Evolutionary conservation across 2,797 vertebrate genomes (phyloP).

Genomic region (Cynodonichthys magdalenae): DNA sequence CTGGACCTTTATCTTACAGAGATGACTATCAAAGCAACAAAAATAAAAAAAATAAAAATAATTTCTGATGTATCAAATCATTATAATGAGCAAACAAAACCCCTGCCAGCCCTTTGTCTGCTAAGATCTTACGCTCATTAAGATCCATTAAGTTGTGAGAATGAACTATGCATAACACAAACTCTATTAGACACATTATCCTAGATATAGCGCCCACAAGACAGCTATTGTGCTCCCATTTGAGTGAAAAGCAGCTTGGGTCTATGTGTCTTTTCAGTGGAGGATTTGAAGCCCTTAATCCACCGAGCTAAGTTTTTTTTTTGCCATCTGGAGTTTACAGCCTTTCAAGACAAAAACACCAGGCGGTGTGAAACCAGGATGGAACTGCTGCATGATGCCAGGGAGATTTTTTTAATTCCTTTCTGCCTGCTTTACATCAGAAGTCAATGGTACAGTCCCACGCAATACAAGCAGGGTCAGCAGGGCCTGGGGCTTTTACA

Average conservation of each 20-base stretch:
- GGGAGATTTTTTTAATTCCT: slow-evolving; percentile 40
- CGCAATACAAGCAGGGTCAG: slow-evolving; percentile 40
- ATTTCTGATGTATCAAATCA: slow-evolving; percentile 60
- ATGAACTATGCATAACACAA: slow-evolving; percentile 77
- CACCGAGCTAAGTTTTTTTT: slow-evolving; percentile 78
- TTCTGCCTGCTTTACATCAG: slow-evolving; percentile 57
- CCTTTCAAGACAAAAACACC: slow-evolving; percentile 82
- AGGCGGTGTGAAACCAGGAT: slow-evolving; percentile 76
- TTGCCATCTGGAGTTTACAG: slow-evolving; percentile 85
- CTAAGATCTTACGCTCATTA: slow-evolving; percentile 71
- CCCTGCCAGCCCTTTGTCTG: slow-evolving; percentile 54
- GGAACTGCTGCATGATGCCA: slow-evolving; percentile 63
- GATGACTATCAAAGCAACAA: slow-evolving; percentile 18
- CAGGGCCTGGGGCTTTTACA: slow-evolving; percentile 13
- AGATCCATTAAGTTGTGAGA: slow-evolving; percentile 63
- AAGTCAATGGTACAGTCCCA: slow-evolving; percentile 60
- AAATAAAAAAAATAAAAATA: background rate
- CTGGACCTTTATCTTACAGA: slow-evolving; percentile 25
- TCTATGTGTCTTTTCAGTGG: slow-evolving; percentile 77
- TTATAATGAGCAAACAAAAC: slow-evolving; percentile 68
- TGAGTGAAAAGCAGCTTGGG: slow-evolving; percentile 74
- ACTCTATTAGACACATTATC: slow-evolving; percentile 70
- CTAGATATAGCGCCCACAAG: slow-evolving; percentile 62
- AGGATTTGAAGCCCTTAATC: slow-evolving; percentile 83
- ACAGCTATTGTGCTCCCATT: slow-evolving; percentile 74